Conservation (phyloP, 2,888 invertebrate species). For the Ophonus ardosiacus region DNA sequence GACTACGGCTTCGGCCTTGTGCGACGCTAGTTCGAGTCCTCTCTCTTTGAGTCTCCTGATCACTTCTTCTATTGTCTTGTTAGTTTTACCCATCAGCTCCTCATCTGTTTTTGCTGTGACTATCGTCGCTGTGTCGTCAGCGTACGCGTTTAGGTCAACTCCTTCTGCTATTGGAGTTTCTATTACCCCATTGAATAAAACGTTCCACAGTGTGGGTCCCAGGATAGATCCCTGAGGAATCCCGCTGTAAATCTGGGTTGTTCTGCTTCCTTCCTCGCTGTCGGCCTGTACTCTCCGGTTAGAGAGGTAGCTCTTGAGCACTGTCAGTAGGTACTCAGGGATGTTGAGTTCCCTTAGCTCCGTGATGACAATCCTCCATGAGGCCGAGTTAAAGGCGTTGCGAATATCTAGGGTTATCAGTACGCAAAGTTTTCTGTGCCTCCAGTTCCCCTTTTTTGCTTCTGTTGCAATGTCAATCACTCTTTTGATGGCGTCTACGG, state of each 20-base stretch:
- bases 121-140: conserved; percentile 44
- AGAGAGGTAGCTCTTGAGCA: background rate
- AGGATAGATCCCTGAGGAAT: background rate
- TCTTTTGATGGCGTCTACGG: conserved; percentile 7
- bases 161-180: conserved; percentile 1
- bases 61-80: background rate
- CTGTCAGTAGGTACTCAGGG: background rate
- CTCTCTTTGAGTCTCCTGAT: conserved; percentile 8
- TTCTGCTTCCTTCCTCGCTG: background rate
- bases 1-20: conserved; percentile 62
- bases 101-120: background rate
- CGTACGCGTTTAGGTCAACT: conserved; percentile 46
- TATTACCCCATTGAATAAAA: background rate
- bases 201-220: background rate
- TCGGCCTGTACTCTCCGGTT: background rate
- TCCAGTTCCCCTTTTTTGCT: background rate
- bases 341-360: background rate
- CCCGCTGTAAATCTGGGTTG: no score
- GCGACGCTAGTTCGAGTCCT: conserved; percentile 51
- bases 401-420: background rate
- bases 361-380: background rate
- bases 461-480: background rate
- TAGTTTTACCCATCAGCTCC: background rate
- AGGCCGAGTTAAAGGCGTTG: background rate
- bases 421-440: background rate